Evolutionary conservation across 35 echinoderm and acorn worm genomes (phyloP), one percentile per base, ranked within the genome.

Genomic region (Lytechinus variegatus): DNA sequence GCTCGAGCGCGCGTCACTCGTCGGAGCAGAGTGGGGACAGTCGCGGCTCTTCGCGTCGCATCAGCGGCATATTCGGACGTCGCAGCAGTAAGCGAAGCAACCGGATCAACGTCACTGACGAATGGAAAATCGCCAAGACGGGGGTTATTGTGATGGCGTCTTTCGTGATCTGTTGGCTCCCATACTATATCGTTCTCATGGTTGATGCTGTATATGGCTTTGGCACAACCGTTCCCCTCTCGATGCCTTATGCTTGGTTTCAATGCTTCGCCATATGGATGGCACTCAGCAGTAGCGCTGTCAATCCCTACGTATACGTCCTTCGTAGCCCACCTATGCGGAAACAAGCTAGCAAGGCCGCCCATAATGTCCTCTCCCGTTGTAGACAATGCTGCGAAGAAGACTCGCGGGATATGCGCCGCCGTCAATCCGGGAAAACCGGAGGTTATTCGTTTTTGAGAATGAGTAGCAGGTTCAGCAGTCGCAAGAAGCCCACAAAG

Each of bases 241-340:
- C 92, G 11, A 93, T 57, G 92, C 53, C 92, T 21, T 93, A 93
- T 93, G 87, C 95, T 13, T 95, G 87, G 79, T 98, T 94, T 94
- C 95, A 96, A 58, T 97, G 96, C 28, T 19, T 97, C 11, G 94
- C 97, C 10, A 66, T 95, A 10, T 98, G 96, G 96, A 94, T 98
- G 94, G 96, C 96, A 21, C 86, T 98, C 5, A 94, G 87, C 51
- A 98, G 96, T 55, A 95, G 96, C 61, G 93, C 97, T 3, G 94
- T 97, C 86, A 98, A 98, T 52, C 97, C 97, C n/a, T 98, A 98
- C 28, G 97, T 98, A 6, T 98, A 98, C 56, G 97, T 98, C 52
- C 96, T 98, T 33, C 95, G 97, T 27, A 98, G 96, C 87, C 94
- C 96, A 28, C 94, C 92, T 54, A 98, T 98, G 97, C 87, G 97